These are phyloP conservation scores for Eupithecia abbreviata DNA, from an alignment of 2,888 invertebrate genomes.

Conservation along the genomic window DNA sequence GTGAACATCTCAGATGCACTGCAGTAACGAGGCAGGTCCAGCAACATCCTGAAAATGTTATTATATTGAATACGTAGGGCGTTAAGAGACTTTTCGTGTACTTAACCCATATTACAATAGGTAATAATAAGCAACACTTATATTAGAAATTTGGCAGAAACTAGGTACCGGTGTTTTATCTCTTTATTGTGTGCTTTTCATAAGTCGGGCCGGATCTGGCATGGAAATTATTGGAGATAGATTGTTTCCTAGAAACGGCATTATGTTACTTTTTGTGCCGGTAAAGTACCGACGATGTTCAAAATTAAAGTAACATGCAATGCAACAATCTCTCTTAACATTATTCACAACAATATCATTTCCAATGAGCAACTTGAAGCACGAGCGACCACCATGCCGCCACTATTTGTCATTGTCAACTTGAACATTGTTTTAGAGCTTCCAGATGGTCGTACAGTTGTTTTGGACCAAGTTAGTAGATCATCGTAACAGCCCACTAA, in stretches of 20 bases:
- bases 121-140: not conserved
- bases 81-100: too few relatives aligned
- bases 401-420: constrained; percentile 26
- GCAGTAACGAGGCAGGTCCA: too few relatives aligned
- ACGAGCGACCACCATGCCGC: not conserved
- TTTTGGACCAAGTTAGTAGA: not conserved
- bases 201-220: not conserved
- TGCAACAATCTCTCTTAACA: not conserved
- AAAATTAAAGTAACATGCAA: not conserved
- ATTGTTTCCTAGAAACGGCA: not conserved
- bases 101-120: not conserved
- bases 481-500: not conserved
- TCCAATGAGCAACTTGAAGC: constrained; percentile 2
- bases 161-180: not conserved
- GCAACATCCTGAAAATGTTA: too few relatives aligned
- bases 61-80: too few relatives aligned
- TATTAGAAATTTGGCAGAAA: not conserved
- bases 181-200: not conserved
- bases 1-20: too few relatives aligned
- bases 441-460: not conserved
- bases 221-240: not conserved
- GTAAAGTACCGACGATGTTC: not conserved
- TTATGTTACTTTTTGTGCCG: not conserved
- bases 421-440: constrained; percentile 23
- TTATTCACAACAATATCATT: not conserved